Base-by-base conservation (phyloP, 2,888 invertebrate genomes). In the Pollenia labialis region DNA sequence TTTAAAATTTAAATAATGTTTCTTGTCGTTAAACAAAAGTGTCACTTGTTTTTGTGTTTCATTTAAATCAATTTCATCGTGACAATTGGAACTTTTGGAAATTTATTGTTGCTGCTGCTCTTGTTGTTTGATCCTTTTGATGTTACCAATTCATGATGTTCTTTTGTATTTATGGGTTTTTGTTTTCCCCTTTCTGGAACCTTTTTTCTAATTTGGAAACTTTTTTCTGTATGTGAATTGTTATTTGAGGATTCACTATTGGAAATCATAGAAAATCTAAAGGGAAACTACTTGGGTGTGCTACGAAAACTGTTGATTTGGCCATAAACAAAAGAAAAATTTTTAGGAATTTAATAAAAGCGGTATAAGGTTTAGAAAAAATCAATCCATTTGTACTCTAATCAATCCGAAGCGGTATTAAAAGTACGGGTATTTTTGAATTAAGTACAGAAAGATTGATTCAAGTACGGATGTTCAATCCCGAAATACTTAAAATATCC, bases 31-130 rank as follows among this genome's bases (percentile, higher is more conserved):
- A 69, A 62, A 75, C 14, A 50, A 81, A 91, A 89, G 88, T 91
- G 90, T 91, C 91, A 90, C 85, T 89, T 90, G 82, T 76, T 90
- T 89, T 90, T 89, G 90, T 90, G 87, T 89, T 88, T 88, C 86
- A 88, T 89, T 89, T 91, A 91, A 91, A 91, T 91, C 91, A 91
- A 91, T 89, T 89, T 90, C 91, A 86, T 77, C 54, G 85, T 85
- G 87, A 88, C 88, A 88, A 83, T 79, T 69, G 60, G 62, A 66
- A 72, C 32, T 72, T 18, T 12, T 16, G 12, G 18, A 44, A 44
- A 60, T 50, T 44, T 71, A 58, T 83, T 71, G 74, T 44, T 50
- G 74, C 23, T 81, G 71, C 9, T 52, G 40, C 9, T n/a, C 2
- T 18, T 48, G 11, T n/a, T 75, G 40, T 52, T 14, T 18, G 44